Evolutionary conservation across 2,888 invertebrate genomes (phyloP).

Genomic region (Halocaridina rubra): DNA sequence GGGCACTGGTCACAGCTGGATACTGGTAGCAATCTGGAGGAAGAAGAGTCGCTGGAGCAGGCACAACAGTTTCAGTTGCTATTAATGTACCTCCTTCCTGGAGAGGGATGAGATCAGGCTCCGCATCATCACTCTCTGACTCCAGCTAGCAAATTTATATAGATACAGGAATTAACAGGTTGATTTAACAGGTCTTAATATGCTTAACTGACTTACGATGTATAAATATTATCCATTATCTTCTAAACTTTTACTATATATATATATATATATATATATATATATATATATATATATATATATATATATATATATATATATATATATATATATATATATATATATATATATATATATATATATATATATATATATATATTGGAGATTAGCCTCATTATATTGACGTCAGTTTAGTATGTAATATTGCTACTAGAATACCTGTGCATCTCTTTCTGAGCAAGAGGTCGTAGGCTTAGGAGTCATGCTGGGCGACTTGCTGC

Average conservation of each 20-base stretch:
- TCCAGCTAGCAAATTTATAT: not conserved
- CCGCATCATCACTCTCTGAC: not conserved
- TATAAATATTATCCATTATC: too few relatives aligned
- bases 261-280: not conserved
- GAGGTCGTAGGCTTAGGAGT: not conserved
- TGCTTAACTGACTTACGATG: too few relatives aligned
- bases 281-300: not conserved
- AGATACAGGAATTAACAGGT: too few relatives aligned
- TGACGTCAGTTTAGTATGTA: too few relatives aligned
- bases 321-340: not conserved
- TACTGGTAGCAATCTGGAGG: not conserved
- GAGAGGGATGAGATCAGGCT: not conserved
- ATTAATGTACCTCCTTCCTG: not conserved
- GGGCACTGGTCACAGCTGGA: not conserved
- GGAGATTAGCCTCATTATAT: too few relatives aligned
- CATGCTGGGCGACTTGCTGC: not conserved
- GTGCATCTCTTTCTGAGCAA: slow-evolving; percentile 31
- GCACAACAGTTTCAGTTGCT: not conserved
- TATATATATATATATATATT: not conserved
- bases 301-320: not conserved
- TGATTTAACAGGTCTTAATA: too few relatives aligned
- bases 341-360: not conserved
- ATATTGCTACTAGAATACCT: too few relatives aligned
- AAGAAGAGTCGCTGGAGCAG: not conserved
- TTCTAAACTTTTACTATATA: too few relatives aligned